phyloP scores from a whole-genome alignment of 2,797 vertebrate genomes.

The Allobates femoralis region DNA sequence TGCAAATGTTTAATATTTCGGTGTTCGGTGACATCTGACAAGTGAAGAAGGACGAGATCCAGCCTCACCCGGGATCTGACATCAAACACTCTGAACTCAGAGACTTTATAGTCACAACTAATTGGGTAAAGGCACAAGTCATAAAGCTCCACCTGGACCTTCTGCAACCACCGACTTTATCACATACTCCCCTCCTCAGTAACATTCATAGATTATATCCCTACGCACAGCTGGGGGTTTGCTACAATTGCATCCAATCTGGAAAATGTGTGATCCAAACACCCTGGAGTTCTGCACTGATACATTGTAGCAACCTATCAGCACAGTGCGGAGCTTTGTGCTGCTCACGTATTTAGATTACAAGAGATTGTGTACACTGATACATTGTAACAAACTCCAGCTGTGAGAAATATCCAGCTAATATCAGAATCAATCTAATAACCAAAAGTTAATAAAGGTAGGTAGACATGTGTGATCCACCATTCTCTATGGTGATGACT shows the following conservation, averaged over 20 bases:
- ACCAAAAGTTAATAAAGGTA: too few relatives aligned
- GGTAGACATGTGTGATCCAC: too few relatives aligned
- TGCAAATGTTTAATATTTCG: not conserved
- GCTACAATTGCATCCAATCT: not conserved
- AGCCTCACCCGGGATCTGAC: not conserved
- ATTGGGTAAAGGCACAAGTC: not conserved
- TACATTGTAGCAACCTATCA: not conserved
- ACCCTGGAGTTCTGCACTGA: not conserved
- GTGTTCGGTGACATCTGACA: constrained; percentile 16
- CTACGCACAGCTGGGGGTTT: not conserved
- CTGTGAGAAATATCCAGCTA: too few relatives aligned
- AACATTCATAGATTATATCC: not conserved
- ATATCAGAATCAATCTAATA: too few relatives aligned
- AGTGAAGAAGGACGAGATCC: not conserved
- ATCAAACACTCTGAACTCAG: not conserved
- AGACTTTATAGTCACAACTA: not conserved
- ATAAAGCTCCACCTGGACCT: too few relatives aligned
- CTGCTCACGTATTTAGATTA: too few relatives aligned
- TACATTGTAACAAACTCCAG: too few relatives aligned
- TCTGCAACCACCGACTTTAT: not conserved
- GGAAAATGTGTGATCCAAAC: not conserved
- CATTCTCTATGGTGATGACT: not conserved
- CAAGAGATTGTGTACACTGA: too few relatives aligned
- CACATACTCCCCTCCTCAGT: not conserved
- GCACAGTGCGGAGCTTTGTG: too few relatives aligned